phyloP scores from a whole-genome alignment of 2,888 invertebrate genomes.

The Pyralis farinalis region DNA sequence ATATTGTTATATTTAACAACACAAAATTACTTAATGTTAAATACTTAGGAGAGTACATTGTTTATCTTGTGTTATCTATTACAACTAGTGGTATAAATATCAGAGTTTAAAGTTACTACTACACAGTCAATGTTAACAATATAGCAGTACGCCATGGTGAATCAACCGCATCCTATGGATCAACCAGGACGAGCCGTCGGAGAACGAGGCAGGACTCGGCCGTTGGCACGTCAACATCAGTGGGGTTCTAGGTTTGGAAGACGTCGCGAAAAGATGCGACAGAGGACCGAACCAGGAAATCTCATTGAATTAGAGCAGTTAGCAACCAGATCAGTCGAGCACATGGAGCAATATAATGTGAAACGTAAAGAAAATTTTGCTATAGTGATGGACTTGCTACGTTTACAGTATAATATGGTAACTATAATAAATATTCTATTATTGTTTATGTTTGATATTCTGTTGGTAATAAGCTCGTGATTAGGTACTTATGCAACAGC shows the following conservation, averaged over 20 bases:
- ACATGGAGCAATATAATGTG: slow-evolving; percentile 39
- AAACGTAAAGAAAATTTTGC: slow-evolving; percentile 27
- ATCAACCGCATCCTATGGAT: slow-evolving; percentile 26
- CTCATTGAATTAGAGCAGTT: slow-evolving; percentile 37
- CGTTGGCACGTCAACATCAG: slow-evolving; percentile 28
- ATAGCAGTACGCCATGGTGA: slow-evolving; percentile 40
- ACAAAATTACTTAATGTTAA: too few relatives aligned
- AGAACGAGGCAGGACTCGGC: slow-evolving; percentile 20
- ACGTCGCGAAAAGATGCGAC: slow-evolving; percentile 17
- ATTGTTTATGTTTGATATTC: too few relatives aligned
- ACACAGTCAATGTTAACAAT: too few relatives aligned
- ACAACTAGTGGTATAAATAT: too few relatives aligned
- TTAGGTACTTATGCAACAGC: too few relatives aligned
- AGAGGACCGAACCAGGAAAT: slow-evolving; percentile 28
- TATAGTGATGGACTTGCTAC: slow-evolving; percentile 42
- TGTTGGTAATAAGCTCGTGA: too few relatives aligned
- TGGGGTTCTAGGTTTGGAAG: slow-evolving; percentile 34
- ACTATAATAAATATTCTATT: slow-evolving; percentile 22
- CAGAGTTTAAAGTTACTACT: too few relatives aligned
- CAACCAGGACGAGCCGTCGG: slow-evolving; percentile 24
- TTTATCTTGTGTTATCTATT: too few relatives aligned
- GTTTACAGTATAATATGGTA: slow-evolving; percentile 47
- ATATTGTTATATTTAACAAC: too few relatives aligned
- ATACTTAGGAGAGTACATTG: too few relatives aligned
- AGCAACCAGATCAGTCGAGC: slow-evolving; percentile 28